phyloP scores from a whole-genome alignment of 2,797 vertebrate genomes.

The Chloroceryle amazona region DNA sequence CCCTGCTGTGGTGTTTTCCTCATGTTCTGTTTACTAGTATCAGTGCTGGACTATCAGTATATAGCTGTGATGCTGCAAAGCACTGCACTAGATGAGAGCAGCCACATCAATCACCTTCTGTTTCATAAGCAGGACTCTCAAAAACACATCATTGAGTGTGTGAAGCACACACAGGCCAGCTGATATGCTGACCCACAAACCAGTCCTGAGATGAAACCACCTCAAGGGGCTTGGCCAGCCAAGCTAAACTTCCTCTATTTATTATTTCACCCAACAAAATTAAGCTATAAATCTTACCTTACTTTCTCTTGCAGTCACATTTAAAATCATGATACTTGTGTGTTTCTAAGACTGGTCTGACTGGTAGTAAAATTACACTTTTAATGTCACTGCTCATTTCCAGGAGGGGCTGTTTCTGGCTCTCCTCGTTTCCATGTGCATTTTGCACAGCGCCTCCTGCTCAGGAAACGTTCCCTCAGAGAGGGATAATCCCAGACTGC shows the following conservation, averaged over 20 bases:
- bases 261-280: conserved; percentile 27
- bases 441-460: background rate
- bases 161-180: background rate
- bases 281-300: background rate
- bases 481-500: background rate
- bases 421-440: background rate
- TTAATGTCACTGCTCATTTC: conserved; percentile 13
- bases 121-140: background rate
- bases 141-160: background rate
- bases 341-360: background rate
- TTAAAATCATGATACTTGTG: background rate
- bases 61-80: background rate
- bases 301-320: background rate
- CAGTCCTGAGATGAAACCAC: background rate
- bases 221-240: conserved; percentile 5
- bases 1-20: background rate
- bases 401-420: background rate
- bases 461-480: background rate
- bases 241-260: background rate
- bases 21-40: background rate
- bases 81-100: background rate
- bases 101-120: background rate
- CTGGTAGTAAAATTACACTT: background rate
- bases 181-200: background rate
- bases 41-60: background rate